Evolutionary conservation across 1,140 invertebrate genomes (phyloP).

Genomic region (Drosophila carrolli): DNA sequence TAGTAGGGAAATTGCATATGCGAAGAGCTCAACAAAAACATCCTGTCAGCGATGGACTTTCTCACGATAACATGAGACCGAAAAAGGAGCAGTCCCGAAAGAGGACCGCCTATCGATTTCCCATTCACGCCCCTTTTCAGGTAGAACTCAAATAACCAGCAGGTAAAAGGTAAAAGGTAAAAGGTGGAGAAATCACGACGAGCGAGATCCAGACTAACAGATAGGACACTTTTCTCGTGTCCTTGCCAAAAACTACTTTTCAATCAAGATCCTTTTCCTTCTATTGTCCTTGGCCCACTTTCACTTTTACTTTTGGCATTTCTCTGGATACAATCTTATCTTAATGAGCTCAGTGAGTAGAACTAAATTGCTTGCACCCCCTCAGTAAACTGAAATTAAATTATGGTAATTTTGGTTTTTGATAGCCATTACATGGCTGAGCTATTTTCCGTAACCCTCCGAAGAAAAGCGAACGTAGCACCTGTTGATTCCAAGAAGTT

Average conservation of each 20-base stretch:
- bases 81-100: slow-evolving; percentile 17
- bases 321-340: slow-evolving; percentile 21
- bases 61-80: slow-evolving; percentile 20
- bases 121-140: slow-evolving; percentile 35
- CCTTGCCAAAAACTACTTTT: slow-evolving; percentile 21
- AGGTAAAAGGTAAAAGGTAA: slow-evolving; percentile 2
- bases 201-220: background rate
- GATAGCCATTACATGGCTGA: slow-evolving; percentile 46
- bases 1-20: slow-evolving; percentile 9
- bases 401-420: slow-evolving; percentile 43
- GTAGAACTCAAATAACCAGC: slow-evolving; percentile 14
- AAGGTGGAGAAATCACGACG: background rate
- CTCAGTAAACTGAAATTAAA: slow-evolving; percentile 17
- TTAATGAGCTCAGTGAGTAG: slow-evolving; percentile 42
- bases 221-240: slow-evolving; percentile 13
- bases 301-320: slow-evolving; percentile 49
- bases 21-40: slow-evolving; percentile 7
- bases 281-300: slow-evolving; percentile 19
- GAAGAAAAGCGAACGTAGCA: slow-evolving; percentile 4
- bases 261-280: slow-evolving; percentile 15
- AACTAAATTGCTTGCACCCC: slow-evolving; percentile 7
- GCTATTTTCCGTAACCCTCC: slow-evolving; percentile 16
- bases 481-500: slow-evolving; percentile 52
- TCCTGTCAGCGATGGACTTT: slow-evolving; percentile 26
- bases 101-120: slow-evolving; percentile 29